Base-by-base conservation (phyloP, 1,140 invertebrate genomes). In the Trichoplusia ni region DNA sequence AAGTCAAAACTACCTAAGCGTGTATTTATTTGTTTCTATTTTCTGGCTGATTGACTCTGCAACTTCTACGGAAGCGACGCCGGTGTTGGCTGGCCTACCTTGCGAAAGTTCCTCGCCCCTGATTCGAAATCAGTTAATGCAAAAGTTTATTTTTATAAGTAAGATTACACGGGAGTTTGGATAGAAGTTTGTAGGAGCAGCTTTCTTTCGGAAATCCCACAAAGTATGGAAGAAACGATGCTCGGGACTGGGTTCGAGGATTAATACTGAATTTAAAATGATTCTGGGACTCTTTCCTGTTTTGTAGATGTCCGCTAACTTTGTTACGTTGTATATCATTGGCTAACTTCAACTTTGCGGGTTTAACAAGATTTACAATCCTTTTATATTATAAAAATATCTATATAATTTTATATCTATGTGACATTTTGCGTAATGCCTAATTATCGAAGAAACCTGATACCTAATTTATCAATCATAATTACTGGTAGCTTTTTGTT, bases 141-240 rank as follows among this genome's bases (percentile, higher is more conserved):
- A 91, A 91, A 91, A 91, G 90, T 91, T 91, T 91, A 91, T 91
- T 91, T 91, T 91, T 91, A 90, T 91, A 91, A 91, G 90, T 90
- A 89, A 91, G 90, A 91, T 91, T 91, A 91, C 84, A 84, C 79
- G 75, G 75, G 83, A 82, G 77, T 86, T 86, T 47, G 75, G 76
- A 83, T 82, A 77, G 74, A 88, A 90, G 76, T 89, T 89, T 81
- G 70, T 69, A 67, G 71, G 77, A 82, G 81, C 82, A 77, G 79
- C 84, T 87, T 87, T 87, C 82, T 86, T 83, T 84, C 69, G 65
- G 79, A 86, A 85, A 86, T 86, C 86, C 77, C 79, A 73, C 80
- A 78, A 83, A 84, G 79, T 87, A 85, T 77, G 79, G 77, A 78
- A 68, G 72, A 63, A 78, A 79, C 77, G 77, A 81, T 79, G 77